Evolutionary conservation across 2,797 vertebrate species (phyloP).

Genomic region (Crenuchus spilurus): DNA sequence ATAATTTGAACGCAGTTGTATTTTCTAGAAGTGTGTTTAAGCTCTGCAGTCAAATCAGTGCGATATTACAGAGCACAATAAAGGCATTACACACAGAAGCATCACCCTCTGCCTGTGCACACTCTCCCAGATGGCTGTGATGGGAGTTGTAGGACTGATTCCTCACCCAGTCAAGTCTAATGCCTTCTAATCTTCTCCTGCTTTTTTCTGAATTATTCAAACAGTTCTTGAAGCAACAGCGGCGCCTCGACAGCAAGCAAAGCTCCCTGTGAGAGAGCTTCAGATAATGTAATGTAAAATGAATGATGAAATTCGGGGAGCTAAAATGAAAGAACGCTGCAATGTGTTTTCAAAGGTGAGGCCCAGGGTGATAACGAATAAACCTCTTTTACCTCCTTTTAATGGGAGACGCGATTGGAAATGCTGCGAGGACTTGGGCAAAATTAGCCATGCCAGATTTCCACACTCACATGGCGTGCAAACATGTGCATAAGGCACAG

Average conservation of each 20-base stretch:
- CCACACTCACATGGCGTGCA: constrained; percentile 68
- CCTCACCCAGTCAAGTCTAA: constrained; percentile 53
- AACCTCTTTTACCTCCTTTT: constrained; percentile 73
- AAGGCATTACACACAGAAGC: constrained; percentile 31
- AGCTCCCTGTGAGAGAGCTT: constrained; percentile 65
- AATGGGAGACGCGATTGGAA: constrained; percentile 73
- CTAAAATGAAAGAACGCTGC: constrained; percentile 79
- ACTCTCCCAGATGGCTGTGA: constrained; percentile 38
- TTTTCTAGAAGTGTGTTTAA: constrained; percentile 15
- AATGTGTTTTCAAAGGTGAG: constrained; percentile 79
- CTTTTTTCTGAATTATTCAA: constrained; percentile 76
- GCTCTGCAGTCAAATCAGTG: constrained; percentile 30
- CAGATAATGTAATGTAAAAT: constrained; percentile 77
- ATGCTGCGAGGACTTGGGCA: constrained; percentile 71
- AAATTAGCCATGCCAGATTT: constrained; percentile 76
- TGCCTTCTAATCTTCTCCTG: constrained; percentile 57
- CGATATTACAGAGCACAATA: constrained; percentile 37
- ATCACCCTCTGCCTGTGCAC: constrained; percentile 26
- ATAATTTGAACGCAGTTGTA: background rate
- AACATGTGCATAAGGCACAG: constrained; percentile 55
- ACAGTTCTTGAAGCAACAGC: constrained; percentile 73
- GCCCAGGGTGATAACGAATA: constrained; percentile 76
- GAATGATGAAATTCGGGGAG: constrained; percentile 82
- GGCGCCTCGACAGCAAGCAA: constrained; percentile 52
- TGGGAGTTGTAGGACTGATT: constrained; percentile 51